Evolutionary conservation across 2,888 invertebrate species (phyloP).

Genomic region (Lasioglossum oenotherae): DNA sequence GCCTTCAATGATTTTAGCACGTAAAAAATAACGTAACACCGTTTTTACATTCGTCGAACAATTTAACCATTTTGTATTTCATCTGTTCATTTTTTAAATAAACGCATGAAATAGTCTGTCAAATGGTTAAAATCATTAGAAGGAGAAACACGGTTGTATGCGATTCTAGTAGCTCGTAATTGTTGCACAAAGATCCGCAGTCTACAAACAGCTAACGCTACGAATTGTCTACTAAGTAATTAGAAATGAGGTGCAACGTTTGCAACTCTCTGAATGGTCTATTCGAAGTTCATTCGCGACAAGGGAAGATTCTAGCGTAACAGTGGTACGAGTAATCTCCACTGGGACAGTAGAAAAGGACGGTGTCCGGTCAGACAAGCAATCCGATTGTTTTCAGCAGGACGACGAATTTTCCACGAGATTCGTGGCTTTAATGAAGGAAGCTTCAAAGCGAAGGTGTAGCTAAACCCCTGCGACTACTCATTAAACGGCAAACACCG

Average conservation of each 20-base stretch:
- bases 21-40: too few relatives aligned
- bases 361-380: conserved; percentile 14
- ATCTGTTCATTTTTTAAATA: too few relatives aligned
- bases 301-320: not conserved
- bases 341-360: conserved; percentile 7
- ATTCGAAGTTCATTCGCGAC: not conserved
- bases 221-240: not conserved
- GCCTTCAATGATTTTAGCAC: too few relatives aligned
- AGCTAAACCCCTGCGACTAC: conserved; percentile 35
- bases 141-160: not conserved
- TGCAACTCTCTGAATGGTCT: not conserved
- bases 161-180: not conserved
- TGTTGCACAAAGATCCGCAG: not conserved
- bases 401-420: conserved; percentile 27
- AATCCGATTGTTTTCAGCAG: conserved; percentile 41
- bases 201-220: not conserved
- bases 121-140: not conserved
- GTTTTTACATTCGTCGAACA: too few relatives aligned
- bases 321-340: not conserved
- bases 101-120: too few relatives aligned
- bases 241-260: not conserved
- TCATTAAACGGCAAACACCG: conserved; percentile 41
- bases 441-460: conserved; percentile 5
- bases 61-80: too few relatives aligned
- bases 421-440: conserved; percentile 9